Base-by-base conservation (phyloP, 2,888 invertebrate species). In the Agrochola lychnidis region DNA sequence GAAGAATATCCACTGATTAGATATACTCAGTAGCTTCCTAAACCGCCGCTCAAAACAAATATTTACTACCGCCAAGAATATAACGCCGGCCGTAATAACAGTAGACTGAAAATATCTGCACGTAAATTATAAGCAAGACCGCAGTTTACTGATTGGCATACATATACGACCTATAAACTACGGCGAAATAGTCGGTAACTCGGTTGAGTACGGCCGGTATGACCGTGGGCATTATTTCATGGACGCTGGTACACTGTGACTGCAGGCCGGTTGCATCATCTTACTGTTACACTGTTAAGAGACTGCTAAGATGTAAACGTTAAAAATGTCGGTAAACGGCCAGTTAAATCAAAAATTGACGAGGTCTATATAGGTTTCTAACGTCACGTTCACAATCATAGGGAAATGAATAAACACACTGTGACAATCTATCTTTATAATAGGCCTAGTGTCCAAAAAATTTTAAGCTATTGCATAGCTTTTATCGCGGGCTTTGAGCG, bases 111-210 rank as follows among this genome's bases (percentile, higher is more conserved):
- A 83, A 73, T 74, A 74, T 86, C 22, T 40, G 70, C 59, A 25
- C 63, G 73, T 83, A 86, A 83, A 68, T 86, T 36, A 81, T 80
- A 64, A 74, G 73, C 64, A 53, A 51, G 59, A 36, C 72, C 66
- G 79, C 76, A 77, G 83, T 85, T 82, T 78, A 81, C 79, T 79
- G 82, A 89, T 87, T 79, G 79, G 80, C 72, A 81, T 84, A 86
- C 68, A 77, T 79, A 78, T 72, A 80, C 73, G 79, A 76, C 63
- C 83, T 70, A 87, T 88, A 86, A 88, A 90, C 61, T 76, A 80
- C 70, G 69, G 78, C 76, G 68, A 74, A 83, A 87, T 73, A 71
- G 78, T 70, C 73, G 67, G 77, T 66, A 67, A 62, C 62, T 59
- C 68, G 30, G 67, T n/a, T 59, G 36, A 36, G 73, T 74, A 70